Conservation (phyloP, 2,888 invertebrate genomes). For the Aspidiotus destructor region DNA sequence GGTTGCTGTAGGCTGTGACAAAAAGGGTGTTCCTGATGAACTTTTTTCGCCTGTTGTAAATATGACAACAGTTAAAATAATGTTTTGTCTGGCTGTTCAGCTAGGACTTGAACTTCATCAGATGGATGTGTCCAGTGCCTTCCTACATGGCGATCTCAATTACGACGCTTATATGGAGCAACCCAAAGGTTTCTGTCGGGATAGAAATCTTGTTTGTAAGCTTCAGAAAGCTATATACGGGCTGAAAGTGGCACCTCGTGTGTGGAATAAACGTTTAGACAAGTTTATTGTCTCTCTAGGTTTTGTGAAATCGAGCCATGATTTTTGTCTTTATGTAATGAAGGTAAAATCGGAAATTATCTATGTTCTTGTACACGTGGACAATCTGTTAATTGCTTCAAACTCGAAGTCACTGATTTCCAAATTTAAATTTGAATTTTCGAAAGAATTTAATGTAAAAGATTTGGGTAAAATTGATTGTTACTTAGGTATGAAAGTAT, state of each 20-base stretch:
- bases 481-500: conserved; percentile 15
- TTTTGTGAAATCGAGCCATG: conserved; percentile 14
- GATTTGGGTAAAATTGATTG: not conserved
- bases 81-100: not conserved
- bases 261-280: not conserved
- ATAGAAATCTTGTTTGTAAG: not conserved
- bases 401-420: not conserved
- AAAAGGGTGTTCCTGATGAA: not conserved
- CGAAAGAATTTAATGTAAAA: conserved; percentile 9
- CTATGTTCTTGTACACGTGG: conserved; percentile 14
- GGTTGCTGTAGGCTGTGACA: not conserved
- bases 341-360: not conserved
- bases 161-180: not conserved
- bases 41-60: conserved; percentile 3
- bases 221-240: conserved; percentile 4
- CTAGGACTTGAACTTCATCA: not conserved
- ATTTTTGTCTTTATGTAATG: conserved; percentile 17
- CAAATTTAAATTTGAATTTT: conserved; percentile 6
- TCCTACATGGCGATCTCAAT: not conserved
- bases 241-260: not conserved
- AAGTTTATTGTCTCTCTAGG: not conserved
- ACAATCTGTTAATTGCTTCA: conserved; percentile 9
- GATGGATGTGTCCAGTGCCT: conserved; percentile 10
- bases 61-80: conserved; percentile 8
- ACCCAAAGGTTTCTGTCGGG: not conserved